Evolutionary conservation across 2,113 vertebrate species (phyloP).

Genomic region (Proteles cristata): DNA sequence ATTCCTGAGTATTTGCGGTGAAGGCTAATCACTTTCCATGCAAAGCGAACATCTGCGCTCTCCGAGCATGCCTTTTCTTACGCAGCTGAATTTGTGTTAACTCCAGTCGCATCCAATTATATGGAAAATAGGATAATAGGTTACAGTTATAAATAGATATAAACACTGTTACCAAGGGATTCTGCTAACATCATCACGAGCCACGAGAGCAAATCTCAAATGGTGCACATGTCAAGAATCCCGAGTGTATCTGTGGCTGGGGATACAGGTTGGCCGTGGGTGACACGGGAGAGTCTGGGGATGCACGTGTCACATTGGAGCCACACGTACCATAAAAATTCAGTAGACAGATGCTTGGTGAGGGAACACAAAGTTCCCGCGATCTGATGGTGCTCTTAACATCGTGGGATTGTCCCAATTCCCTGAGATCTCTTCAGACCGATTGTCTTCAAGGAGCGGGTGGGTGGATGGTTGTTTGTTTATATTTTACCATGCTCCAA

Average conservation of each 20-base stretch:
- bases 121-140: slow-evolving; percentile 73
- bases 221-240: slow-evolving; percentile 18
- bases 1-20: slow-evolving; percentile 62
- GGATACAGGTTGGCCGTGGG: slow-evolving; percentile 41
- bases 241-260: neutral
- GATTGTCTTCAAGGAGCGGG: slow-evolving; percentile 69
- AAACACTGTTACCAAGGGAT: slow-evolving; percentile 68
- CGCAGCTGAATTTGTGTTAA: slow-evolving; percentile 63
- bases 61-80: slow-evolving; percentile 60
- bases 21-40: slow-evolving; percentile 72
- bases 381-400: slow-evolving; percentile 64
- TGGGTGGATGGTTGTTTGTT: slow-evolving; percentile 67
- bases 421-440: slow-evolving; percentile 58
- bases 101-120: slow-evolving; percentile 67
- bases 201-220: slow-evolving; percentile 38
- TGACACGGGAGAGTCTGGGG: neutral
- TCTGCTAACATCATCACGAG: slow-evolving; percentile 67
- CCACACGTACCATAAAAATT: slow-evolving; percentile 50
- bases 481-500: slow-evolving; percentile 75
- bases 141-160: slow-evolving; percentile 74
- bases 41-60: slow-evolving; percentile 59
- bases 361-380: slow-evolving; percentile 67
- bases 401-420: slow-evolving; percentile 72
- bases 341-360: slow-evolving; percentile 64
- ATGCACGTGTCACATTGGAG: slow-evolving; percentile 9